Evolutionary conservation across 2,888 invertebrate genomes (phyloP), one percentile per base, ranked within the genome.

Genomic region (Andrena fulva): DNA sequence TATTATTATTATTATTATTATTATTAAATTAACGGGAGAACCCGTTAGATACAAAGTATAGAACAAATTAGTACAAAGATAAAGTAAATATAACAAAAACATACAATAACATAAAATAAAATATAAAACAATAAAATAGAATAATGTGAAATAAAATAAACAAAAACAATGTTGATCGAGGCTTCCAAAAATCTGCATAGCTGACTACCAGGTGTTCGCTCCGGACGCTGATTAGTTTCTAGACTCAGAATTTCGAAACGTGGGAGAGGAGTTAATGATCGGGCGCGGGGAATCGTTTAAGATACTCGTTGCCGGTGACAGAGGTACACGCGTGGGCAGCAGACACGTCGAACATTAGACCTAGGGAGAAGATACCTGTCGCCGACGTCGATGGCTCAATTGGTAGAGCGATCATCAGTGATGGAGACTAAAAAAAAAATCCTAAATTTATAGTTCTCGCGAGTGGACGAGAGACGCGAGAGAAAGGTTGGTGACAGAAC

Each of bases 401-500:
- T 56, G 20, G 24, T 24, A 27, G 24, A 24, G 20, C 27, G 27
- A 27, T 27, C 24, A 5, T 56, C 27, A 4, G 10, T 24, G 10
- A 10, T 56, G 3, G 56, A 12, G 24, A 56, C 42, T 16, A 1
- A 16, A 5, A 42, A 3, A 16, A 42, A 12, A 12, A 1, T 42
- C 16, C 16, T 42, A 16, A 56, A 62, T 71, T 50, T 20, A 12
- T 27, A 0, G 24, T 52, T 16, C 16, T 62, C 12, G 5, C 10
- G 35, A 48, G n/a, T 8, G 62, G 29, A 4, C 33, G 52, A 35
- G 68, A 16, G 24, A 33, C 52, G 31, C 48, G 56, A 48, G 68
- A 27, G 48, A 8, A 31, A 27, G 16, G 24, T 20, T 35, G 59
- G 33, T 73, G 73, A 33, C 27, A 33, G 80, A 78, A 42, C 10